phyloP scores from a whole-genome alignment of 2,113 vertebrate genomes.

The Megaleporinus macrocephalus region DNA sequence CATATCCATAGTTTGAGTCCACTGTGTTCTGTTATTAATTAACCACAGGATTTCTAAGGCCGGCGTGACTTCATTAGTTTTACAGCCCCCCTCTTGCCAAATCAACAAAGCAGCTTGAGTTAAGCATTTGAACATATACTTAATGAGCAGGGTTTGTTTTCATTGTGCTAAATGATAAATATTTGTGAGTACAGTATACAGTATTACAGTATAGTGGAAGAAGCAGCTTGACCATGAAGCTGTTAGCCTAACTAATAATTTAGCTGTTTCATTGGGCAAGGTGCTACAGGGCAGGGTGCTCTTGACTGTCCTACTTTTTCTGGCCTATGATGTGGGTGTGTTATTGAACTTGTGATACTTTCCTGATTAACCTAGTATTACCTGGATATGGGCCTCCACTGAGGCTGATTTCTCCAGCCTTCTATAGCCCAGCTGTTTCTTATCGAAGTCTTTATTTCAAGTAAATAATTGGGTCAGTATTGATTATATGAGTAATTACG shows the following conservation, averaged over 20 bases:
- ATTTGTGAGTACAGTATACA: too few relatives aligned
- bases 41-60: not conserved
- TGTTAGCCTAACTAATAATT: not conserved
- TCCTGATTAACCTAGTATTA: not conserved
- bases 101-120: not conserved
- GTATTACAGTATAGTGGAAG: too few relatives aligned
- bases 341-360: not conserved
- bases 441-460: too few relatives aligned
- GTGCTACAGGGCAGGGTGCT: not conserved
- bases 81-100: not conserved
- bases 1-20: not conserved
- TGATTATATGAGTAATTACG: too few relatives aligned
- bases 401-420: too few relatives aligned
- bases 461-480: too few relatives aligned
- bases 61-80: not conserved
- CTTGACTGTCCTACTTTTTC: not conserved
- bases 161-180: not conserved
- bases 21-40: not conserved
- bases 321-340: not conserved
- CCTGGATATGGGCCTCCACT: not conserved
- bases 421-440: too few relatives aligned
- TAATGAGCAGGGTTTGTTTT: not conserved
- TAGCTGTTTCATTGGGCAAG: not conserved
- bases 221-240: not conserved
- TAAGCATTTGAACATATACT: not conserved